These are phyloP conservation scores for Pegoplata infirma DNA, from an alignment of 2,888 invertebrate species.

Conservation along the genomic window DNA sequence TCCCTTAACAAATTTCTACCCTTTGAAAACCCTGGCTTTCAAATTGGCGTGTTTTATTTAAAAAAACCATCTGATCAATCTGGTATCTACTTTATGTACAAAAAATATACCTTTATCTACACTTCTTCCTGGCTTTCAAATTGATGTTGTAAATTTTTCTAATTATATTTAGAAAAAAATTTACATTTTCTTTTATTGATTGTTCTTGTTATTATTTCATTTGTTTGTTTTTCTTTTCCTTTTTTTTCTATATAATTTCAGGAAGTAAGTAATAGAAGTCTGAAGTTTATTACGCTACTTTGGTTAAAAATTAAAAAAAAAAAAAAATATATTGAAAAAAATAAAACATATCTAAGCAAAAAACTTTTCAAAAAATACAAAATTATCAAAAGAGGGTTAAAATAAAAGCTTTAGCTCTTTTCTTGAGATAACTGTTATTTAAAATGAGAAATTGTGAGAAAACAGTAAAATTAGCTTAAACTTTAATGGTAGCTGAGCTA, in stretches of 20 bases:
- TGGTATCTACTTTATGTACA: not conserved
- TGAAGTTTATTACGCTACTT: conserved; percentile 66
- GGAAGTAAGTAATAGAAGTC: conserved; percentile 76
- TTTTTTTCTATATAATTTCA: conserved; percentile 75
- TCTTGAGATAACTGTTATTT: too few species aligned
- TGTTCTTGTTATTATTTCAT: conserved; percentile 47
- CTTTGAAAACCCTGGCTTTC: not conserved
- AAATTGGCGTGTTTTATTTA: not conserved
- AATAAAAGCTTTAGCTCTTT: not conserved
- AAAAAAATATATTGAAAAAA: conserved; percentile 51
- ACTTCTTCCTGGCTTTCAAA: conserved; percentile 43
- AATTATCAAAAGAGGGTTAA: not conserved
- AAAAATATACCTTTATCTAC: too few species aligned
- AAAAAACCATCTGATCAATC: not conserved
- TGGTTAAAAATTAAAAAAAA: conserved; percentile 62
- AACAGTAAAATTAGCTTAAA: too few species aligned
- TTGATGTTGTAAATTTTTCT: conserved; percentile 24
- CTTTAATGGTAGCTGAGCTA: too few species aligned
- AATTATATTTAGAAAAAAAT: not conserved
- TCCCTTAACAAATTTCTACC: not conserved
- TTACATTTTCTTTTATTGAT: conserved; percentile 21
- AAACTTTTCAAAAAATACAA: conserved; percentile 53
- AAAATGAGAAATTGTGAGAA: too few species aligned
- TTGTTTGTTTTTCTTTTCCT: conserved; percentile 65
- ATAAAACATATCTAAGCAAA: conserved; percentile 56